A percentile compares a stretch with the other conserved stretches of the same genome.
phyloP scores from a whole-genome alignment of 2,113 vertebrate genomes.

The Pseudonaja textilis region DNA sequence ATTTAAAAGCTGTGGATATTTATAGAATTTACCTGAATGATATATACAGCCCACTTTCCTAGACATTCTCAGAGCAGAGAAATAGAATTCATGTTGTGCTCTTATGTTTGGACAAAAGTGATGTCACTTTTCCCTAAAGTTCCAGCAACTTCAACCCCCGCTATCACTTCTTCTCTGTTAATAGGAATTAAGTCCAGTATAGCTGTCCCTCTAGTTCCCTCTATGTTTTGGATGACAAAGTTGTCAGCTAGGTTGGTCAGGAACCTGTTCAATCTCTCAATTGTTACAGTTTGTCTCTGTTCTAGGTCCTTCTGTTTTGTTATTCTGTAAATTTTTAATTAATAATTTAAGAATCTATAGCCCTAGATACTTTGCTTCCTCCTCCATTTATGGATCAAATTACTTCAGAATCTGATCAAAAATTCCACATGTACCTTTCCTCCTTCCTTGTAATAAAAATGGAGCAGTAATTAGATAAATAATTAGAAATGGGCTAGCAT shows the following conservation, averaged over 20 bases:
- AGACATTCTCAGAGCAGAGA: neutral
- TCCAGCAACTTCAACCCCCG: neutral
- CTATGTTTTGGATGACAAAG: neutral
- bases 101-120: neutral
- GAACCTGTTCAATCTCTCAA: neutral
- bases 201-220: neutral
- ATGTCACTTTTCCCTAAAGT: neutral
- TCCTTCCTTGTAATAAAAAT: neutral
- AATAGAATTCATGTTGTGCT: neutral
- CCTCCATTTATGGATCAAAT: neutral
- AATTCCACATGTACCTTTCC: neutral
- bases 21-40: neutral
- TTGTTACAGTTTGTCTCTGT: neutral
- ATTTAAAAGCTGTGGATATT: neutral
- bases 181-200: neutral
- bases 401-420: neutral
- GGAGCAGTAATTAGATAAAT: neutral
- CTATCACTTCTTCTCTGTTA: neutral
- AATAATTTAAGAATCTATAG: neutral
- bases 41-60: neutral
- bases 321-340: neutral
- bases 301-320: neutral
- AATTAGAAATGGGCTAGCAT: neutral
- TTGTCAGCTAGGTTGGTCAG: neutral
- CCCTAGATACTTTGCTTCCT: neutral